Conservation (phyloP, 2,113 vertebrate genomes). For the Psilopsiagon aymara region DNA sequence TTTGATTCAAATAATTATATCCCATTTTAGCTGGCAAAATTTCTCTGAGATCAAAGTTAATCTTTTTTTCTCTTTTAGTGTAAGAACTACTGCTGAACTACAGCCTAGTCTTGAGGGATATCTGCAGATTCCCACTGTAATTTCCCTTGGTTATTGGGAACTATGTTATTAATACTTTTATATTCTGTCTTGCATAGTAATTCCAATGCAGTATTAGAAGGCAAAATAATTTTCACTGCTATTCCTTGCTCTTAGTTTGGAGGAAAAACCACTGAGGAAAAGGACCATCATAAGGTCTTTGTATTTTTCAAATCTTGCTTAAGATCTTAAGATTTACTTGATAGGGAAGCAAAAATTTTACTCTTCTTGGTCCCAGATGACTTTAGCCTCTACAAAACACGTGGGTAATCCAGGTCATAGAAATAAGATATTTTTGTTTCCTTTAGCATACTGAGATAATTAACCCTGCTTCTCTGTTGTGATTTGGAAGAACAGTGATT, state of each 20-base stretch:
- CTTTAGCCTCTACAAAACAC: background rate
- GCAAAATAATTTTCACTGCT: background rate
- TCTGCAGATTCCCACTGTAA: background rate
- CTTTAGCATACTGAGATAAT: background rate
- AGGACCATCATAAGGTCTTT: background rate
- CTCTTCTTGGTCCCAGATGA: background rate
- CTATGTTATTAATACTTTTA: background rate
- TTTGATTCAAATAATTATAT: constrained; percentile 15
- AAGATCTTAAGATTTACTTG: background rate
- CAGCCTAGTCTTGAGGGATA: background rate
- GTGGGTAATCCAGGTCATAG: background rate
- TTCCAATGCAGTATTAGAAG: background rate
- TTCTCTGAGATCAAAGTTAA: background rate
- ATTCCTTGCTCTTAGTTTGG: background rate
- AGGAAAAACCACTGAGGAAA: background rate
- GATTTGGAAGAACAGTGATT: background rate
- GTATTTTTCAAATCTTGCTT: background rate
- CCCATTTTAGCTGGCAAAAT: background rate
- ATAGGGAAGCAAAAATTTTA: background rate
- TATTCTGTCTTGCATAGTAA: background rate
- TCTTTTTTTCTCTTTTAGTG: background rate
- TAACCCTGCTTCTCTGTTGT: background rate
- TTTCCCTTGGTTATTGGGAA: background rate
- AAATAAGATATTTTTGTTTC: background rate
- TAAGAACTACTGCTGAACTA: background rate